Evolutionary conservation across 2,888 invertebrate species (phyloP).

Genomic region (Ennomos erosarius): DNA sequence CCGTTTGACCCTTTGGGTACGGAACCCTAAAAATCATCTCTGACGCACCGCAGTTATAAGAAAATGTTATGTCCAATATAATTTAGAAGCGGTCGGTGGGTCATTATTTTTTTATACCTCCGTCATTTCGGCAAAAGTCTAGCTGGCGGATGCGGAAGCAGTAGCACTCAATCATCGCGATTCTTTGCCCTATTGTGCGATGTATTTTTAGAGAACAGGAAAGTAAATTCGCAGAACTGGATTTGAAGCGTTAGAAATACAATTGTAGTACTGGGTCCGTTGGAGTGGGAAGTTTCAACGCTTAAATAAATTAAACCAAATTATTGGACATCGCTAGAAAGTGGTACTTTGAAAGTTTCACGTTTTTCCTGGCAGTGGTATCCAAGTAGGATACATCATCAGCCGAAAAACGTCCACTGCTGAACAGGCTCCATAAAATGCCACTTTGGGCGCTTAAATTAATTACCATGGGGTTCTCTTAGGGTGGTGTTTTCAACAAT

Average conservation of each 20-base stretch:
- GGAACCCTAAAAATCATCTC: too few species aligned
- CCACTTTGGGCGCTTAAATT: too few species aligned
- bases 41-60: conserved; percentile 7
- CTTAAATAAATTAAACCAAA: not conserved
- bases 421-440: too few species aligned
- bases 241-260: conserved; percentile 7
- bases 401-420: too few species aligned
- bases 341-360: too few species aligned
- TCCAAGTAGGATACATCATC: too few species aligned
- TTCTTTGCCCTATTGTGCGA: conserved; percentile 14
- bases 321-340: not conserved
- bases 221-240: not conserved
- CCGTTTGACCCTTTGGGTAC: too few species aligned
- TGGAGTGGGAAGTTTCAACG: conserved; percentile 1
- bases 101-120: not conserved
- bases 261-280: conserved; percentile 1
- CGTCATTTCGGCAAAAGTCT: not conserved
- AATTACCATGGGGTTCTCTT: too few species aligned
- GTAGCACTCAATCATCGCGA: conserved; percentile 11
- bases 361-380: too few species aligned
- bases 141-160: conserved; percentile 12
- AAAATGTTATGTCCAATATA: conserved; percentile 16
- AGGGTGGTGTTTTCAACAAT: too few species aligned
- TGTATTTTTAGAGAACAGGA: conserved; percentile 3
- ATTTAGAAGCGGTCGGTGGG: not conserved